A percentile compares a stretch with the other conserved stretches of the same genome.
phyloP scores from a whole-genome alignment of 2,888 invertebrate species.

The Schrankia costaestrigalis region DNA sequence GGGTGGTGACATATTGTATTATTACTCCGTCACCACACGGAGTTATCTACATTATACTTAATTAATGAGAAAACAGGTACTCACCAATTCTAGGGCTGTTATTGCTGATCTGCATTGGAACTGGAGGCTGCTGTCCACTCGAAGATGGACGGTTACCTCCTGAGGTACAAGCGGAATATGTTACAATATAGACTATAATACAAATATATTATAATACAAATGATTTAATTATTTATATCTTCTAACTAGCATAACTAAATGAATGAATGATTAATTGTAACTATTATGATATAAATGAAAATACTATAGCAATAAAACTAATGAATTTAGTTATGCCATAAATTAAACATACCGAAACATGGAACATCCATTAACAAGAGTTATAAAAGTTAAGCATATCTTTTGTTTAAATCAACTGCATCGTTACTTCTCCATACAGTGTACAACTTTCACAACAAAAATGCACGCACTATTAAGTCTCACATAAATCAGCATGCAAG shows the following conservation, averaged over 20 bases:
- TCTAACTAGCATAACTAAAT: too few species aligned
- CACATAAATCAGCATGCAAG: conserved; percentile 21
- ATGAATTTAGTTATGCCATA: neutral
- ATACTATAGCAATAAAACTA: neutral
- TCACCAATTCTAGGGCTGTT: conserved; percentile 37
- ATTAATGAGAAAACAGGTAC: too few species aligned
- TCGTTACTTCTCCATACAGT: conserved; percentile 29
- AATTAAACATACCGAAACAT: neutral
- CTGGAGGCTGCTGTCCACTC: conserved; percentile 27
- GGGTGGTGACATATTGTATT: too few species aligned
- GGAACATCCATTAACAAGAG: neutral
- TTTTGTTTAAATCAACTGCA: conserved; percentile 5
- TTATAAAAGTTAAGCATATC: neutral
- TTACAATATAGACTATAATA: neutral
- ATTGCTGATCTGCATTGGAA: conserved; percentile 24
- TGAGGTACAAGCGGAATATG: conserved; percentile 12
- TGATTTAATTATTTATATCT: neutral
- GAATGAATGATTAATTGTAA: too few species aligned
- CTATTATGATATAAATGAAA: too few species aligned
- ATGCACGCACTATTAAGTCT: conserved; percentile 24
- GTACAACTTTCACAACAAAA: conserved; percentile 32
- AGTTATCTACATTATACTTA: too few species aligned
- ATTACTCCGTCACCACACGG: too few species aligned
- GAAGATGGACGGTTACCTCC: conserved; percentile 18
- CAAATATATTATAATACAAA: neutral